Evolutionary conservation across 2,113 vertebrate species (phyloP).

Genomic region (Ophthalmolycus amberensis): DNA sequence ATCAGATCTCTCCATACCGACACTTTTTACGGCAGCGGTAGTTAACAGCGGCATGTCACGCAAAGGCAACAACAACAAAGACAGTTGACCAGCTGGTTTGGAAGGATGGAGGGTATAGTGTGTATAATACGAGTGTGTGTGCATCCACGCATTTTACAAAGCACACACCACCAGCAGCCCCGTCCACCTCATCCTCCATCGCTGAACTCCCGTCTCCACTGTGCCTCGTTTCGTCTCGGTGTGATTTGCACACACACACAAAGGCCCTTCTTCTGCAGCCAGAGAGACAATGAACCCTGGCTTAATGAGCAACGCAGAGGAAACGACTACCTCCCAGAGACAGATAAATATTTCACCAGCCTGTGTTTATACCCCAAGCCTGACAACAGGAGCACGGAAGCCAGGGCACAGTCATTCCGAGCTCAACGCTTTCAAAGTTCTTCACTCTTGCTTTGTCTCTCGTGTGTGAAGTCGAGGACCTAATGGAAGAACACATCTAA

Average conservation of each 20-base stretch:
- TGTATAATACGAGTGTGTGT: no score
- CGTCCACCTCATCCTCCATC: slow-evolving; percentile 6
- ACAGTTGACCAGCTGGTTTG: neutral
- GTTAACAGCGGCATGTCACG: neutral
- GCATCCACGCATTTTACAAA: slow-evolving; percentile 5
- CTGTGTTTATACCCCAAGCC: slow-evolving; percentile 62
- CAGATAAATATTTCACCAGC: slow-evolving; percentile 74
- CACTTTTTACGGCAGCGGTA: neutral
- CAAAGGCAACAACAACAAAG: neutral
- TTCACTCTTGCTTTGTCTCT: slow-evolving; percentile 12
- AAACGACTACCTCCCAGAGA: slow-evolving; percentile 60
- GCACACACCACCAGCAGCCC: neutral
- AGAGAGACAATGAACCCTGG: slow-evolving; percentile 73
- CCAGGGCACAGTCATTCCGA: slow-evolving; percentile 56
- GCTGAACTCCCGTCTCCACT: slow-evolving; percentile 23
- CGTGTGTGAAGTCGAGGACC: neutral
- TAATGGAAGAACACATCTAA: neutral
- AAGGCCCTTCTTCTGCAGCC: slow-evolving; percentile 43
- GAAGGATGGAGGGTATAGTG: neutral
- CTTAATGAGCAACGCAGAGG: slow-evolving; percentile 67
- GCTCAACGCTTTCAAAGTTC: slow-evolving; percentile 44
- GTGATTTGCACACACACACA: slow-evolving; percentile 29
- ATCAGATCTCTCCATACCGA: neutral
- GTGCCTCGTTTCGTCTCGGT: slow-evolving; percentile 32
- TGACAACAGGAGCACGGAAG: slow-evolving; percentile 56